Evolutionary conservation across 30 jellyfish, hydroid and myxozoan species (phyloP).

Genomic region (Rhopilema esculentum): DNA sequence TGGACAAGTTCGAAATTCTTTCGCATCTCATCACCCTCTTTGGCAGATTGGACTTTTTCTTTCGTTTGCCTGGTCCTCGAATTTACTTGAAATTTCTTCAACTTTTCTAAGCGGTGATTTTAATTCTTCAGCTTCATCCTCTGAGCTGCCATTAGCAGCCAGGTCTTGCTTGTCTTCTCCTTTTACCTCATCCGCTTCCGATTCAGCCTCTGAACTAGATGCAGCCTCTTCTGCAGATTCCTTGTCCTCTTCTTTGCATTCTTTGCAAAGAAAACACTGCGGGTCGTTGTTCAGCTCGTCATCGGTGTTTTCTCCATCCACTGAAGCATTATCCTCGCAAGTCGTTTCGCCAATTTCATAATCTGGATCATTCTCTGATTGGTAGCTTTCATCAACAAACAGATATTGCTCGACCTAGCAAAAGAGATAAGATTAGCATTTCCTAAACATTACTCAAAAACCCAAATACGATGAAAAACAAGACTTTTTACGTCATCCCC

Average conservation of each 20-base stretch:
- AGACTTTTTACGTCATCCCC: too few species aligned
- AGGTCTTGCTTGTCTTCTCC: neutral
- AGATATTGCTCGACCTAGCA: constrained; percentile 28
- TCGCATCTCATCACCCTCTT: neutral
- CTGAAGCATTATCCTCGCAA: constrained; percentile 14
- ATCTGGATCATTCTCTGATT: constrained; percentile 44
- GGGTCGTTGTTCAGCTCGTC: constrained; percentile 3
- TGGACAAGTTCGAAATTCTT: neutral
- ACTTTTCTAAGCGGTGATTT: neutral
- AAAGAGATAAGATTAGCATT: neutral
- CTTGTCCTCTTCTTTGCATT: constrained; percentile 8
- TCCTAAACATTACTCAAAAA: neutral
- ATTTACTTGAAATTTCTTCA: neutral
- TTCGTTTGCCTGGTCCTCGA: neutral
- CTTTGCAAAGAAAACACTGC: constrained; percentile 2
- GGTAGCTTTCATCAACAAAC: constrained; percentile 36
- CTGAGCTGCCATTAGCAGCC: neutral
- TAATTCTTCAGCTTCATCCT: neutral
- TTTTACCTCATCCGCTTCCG: neutral
- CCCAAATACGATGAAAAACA: too few species aligned
- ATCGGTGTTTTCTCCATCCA: neutral
- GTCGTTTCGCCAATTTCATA: constrained; percentile 48
- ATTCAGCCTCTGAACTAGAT: neutral
- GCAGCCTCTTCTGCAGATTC: neutral
- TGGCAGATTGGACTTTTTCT: neutral